Conservation (phyloP, 1,140 invertebrate species). For the Drosophila nikananu region DNA sequence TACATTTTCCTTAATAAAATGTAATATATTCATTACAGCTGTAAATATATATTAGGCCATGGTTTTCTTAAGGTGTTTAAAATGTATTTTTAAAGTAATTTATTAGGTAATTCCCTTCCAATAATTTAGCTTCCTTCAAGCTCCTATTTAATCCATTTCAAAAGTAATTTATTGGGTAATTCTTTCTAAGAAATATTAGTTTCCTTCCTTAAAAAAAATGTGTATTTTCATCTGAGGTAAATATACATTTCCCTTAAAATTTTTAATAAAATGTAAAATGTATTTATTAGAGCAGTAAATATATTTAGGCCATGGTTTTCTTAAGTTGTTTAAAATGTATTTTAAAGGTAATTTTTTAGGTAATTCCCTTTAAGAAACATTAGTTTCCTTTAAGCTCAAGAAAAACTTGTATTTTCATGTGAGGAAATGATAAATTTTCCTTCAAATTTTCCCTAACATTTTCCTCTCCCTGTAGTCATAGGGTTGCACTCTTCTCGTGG, state of each 20-base stretch:
- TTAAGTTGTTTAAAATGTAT: neutral
- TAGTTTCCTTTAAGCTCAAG: rapidly evolving
- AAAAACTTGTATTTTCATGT: neutral
- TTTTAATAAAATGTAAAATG: no score
- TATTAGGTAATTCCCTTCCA: rapidly evolving
- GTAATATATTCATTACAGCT: no score
- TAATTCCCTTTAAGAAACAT: neutral
- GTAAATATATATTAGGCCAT: neutral
- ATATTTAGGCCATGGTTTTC: neutral
- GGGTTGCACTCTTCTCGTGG: conserved; percentile 52
- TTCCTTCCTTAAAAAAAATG: no score
- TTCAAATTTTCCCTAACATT: neutral
- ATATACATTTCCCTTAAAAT: no score
- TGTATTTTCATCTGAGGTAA: no score
- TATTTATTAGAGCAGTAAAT: no score
- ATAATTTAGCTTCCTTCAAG: no score
- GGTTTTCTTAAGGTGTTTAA: neutral
- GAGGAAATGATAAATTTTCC: rapidly evolving
- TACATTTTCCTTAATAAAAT: no score
- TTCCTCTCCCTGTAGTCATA: conserved; percentile 45
- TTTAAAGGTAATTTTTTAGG: neutral
- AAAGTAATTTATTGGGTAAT: no score
- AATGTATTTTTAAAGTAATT: neutral
- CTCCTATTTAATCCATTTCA: no score
- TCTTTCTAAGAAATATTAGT: no score